phyloP scores from a whole-genome alignment of 2,888 invertebrate genomes.

The Cataglyphis altisquamis region DNA sequence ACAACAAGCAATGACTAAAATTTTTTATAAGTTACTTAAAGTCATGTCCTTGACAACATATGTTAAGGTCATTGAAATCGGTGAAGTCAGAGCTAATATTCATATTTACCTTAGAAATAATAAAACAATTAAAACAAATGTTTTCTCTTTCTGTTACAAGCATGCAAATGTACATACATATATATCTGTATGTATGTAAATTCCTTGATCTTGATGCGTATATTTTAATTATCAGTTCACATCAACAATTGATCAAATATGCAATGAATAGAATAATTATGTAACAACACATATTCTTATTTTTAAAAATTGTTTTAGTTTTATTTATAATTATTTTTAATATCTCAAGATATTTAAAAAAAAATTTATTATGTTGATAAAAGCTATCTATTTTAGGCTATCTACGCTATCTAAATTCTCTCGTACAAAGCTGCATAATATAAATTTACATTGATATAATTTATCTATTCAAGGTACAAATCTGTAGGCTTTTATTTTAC shows the following conservation, averaged over 20 bases:
- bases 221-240: slow-evolving; percentile 6
- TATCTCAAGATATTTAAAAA: slow-evolving; percentile 20
- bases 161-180: background rate
- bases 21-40: too few relatives aligned
- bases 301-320: slow-evolving; percentile 2
- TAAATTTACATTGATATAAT: slow-evolving; percentile 27
- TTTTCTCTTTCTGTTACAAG: background rate
- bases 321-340: slow-evolving; percentile 21
- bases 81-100: too few relatives aligned
- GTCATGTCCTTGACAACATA: too few relatives aligned
- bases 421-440: slow-evolving; percentile 27
- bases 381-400: background rate
- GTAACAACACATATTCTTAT: background rate
- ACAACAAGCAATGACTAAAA: too few relatives aligned
- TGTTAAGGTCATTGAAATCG: too few relatives aligned
- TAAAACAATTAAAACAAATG: background rate
- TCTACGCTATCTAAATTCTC: background rate
- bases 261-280: background rate
- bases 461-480: background rate
- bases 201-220: background rate
- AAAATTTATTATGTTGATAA: slow-evolving; percentile 25
- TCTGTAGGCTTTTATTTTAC: slow-evolving; percentile 18
- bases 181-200: background rate
- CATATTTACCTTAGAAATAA: background rate
- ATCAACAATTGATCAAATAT: slow-evolving; percentile 4